Percentiles rank a stretch among this genome's conserved stretches.
Conservation (phyloP, 2,113 vertebrate genomes). For the Calidris pygmaea region DNA sequence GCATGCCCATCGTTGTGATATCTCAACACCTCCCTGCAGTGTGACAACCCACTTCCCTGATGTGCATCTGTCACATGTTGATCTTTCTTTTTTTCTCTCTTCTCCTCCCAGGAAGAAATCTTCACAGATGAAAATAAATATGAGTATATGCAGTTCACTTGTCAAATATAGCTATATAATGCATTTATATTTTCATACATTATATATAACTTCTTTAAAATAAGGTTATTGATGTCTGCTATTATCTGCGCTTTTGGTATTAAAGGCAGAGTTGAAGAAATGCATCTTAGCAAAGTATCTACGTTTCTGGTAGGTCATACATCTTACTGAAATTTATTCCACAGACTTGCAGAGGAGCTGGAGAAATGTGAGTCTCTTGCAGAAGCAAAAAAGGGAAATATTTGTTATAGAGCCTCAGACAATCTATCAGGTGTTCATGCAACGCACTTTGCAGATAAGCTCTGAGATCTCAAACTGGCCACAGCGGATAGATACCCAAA, state of each 20-base stretch:
- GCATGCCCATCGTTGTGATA: not conserved
- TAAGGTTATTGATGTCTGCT: not conserved
- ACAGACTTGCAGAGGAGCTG: not conserved
- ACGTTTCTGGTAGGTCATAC: not conserved
- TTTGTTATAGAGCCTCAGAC: not conserved
- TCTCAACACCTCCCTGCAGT: conserved; percentile 29
- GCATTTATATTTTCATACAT: not conserved
- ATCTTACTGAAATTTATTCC: conserved; percentile 4
- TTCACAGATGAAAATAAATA: conserved; percentile 11
- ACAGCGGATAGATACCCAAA: not conserved
- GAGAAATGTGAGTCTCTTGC: not conserved
- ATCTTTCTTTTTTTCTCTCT: conserved; percentile 6
- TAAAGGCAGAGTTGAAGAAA: conserved; percentile 11
- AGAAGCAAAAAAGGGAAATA: conserved; percentile 1
- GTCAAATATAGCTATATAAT: conserved; percentile 26
- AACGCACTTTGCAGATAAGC: not conserved
- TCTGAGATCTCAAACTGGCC: not conserved
- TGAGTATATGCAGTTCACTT: not conserved
- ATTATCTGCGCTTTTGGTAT: not conserved
- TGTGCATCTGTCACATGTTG: conserved; percentile 28
- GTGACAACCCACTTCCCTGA: conserved; percentile 32
- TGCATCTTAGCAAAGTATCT: not conserved
- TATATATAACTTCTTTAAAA: not conserved
- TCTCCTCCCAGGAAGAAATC: not conserved
- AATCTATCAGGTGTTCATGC: not conserved